These are phyloP conservation scores for Nothobranchius kuhntae DNA, from an alignment of 2,113 vertebrate species.

Conservation along the genomic window DNA sequence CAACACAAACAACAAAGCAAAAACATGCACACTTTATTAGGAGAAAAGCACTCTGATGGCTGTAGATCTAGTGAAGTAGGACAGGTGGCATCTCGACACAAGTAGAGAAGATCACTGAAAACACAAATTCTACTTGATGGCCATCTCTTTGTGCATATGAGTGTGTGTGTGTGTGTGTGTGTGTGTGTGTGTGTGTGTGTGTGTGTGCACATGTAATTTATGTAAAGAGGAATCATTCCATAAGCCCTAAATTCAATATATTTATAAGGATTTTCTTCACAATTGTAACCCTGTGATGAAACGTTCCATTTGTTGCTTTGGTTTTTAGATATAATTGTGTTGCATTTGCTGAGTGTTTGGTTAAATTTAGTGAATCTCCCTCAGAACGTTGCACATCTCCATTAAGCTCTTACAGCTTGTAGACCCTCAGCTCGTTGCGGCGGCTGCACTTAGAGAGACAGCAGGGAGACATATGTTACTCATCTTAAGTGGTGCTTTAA, in stretches of 20 bases:
- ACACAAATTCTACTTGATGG: too few relatives aligned
- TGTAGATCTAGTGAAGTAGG: too few relatives aligned
- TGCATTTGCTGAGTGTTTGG: constrained; percentile 2
- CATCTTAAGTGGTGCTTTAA: constrained; percentile 76
- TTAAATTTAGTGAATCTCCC: constrained; percentile 22
- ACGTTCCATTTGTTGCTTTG: background rate
- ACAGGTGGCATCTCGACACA: too few relatives aligned
- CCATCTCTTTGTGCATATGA: too few relatives aligned
- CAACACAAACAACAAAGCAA: too few relatives aligned
- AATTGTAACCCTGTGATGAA: background rate
- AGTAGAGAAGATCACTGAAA: too few relatives aligned
- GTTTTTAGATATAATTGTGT: background rate
- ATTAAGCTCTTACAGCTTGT: constrained; percentile 23
- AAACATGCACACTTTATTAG: too few relatives aligned
- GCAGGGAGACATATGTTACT: constrained; percentile 68
- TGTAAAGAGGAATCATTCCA: background rate
- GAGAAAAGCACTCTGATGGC: too few relatives aligned
- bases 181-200: too few relatives aligned
- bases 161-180: too few relatives aligned
- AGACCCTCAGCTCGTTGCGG: constrained; percentile 31
- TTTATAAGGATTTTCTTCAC: background rate
- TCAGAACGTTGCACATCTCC: constrained; percentile 7
- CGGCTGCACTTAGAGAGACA: constrained; percentile 46
- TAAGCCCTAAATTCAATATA: background rate
- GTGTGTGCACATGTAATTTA: too few relatives aligned